Base-by-base conservation (phyloP, 2,797 vertebrate species). In the Lacerta viridis region DNA sequence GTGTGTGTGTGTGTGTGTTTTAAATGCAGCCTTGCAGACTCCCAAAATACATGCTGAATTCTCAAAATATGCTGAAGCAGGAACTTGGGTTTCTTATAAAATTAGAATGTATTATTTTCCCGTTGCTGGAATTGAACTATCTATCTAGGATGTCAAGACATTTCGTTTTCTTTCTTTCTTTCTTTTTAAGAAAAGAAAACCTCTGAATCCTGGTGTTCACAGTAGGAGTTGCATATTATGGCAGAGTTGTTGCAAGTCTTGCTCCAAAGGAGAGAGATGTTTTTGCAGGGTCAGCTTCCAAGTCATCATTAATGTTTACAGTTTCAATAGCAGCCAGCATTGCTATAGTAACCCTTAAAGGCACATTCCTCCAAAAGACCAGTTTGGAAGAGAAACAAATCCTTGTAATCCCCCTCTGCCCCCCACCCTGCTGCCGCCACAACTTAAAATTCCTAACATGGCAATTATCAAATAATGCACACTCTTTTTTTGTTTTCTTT, bases 211-310 rank as follows among this genome's bases (percentile, higher is more conserved):
- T 92, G 90, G 91, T 92, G 87, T 77, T 95, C 95, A 93, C 93
- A 90, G 92, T 93, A 91, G 90, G 93, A 92, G 92, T 15, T 95
- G 87, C 87, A 91, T 91, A 91, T 92, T 95, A 93, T 89, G 88
- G 91, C 94, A 95, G 88, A 92, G 86, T 87, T 95, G 82, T 94
- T 95, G 94, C 93, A 89, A 95, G 86, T 66, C 90, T 92, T 94
- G 64, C 84, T 95, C 84, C 88, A 77, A 94, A 94, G 88, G 92
- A 95, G 89, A 90, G 79, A 96, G 95, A 93, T 96, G 93, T 93
- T 96, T 96, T 94, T 92, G 79, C 50, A 95, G 92, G 87, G 90
- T 97, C 95, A 95, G 84, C 91, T 96, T 96, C 92, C 93, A 93
- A 95, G 90, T 83, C 90, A 93, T 94, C 93, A 91, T 94, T 93